phyloP scores from a whole-genome alignment of 64 coral and sea anemone genomes.

The Montipora foliosa region DNA sequence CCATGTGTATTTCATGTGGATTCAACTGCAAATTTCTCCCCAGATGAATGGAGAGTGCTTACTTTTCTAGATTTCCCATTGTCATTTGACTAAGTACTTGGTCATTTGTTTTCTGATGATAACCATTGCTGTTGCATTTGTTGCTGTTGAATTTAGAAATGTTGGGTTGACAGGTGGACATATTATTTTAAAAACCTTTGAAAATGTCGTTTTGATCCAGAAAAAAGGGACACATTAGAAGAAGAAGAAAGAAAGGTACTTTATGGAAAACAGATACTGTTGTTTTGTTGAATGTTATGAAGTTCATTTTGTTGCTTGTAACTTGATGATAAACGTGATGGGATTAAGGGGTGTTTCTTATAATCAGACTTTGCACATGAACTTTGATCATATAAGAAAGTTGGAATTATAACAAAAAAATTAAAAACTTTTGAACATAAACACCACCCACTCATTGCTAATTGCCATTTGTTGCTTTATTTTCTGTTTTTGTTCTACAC shows the following conservation, averaged over 20 bases:
- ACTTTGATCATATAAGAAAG: no score
- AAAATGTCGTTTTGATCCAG: constrained; percentile 5
- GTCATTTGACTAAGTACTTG: constrained; percentile 11
- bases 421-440: no score
- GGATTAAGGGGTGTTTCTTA: background rate
- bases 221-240: constrained; percentile 13
- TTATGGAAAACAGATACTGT: constrained; percentile 18
- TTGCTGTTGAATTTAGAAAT: constrained; percentile 20
- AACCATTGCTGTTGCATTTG: constrained; percentile 19
- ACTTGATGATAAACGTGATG: constrained; percentile 13
- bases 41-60: constrained; percentile 68
- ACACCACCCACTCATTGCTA: no score
- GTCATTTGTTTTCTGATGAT: constrained; percentile 17
- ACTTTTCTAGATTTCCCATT: constrained; percentile 66
- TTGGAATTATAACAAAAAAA: no score
- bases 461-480: no score
- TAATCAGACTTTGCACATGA: no score
- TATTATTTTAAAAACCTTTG: constrained; percentile 21
- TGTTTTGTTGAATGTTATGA: constrained; percentile 27
- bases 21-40: constrained; percentile 7
- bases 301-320: background rate
- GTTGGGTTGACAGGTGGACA: constrained; percentile 18
- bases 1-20: constrained; percentile 49
- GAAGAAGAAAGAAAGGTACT: constrained; percentile 15
- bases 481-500: no score